phyloP scores from a whole-genome alignment of 2,113 vertebrate species.

The Heterotis niloticus region DNA sequence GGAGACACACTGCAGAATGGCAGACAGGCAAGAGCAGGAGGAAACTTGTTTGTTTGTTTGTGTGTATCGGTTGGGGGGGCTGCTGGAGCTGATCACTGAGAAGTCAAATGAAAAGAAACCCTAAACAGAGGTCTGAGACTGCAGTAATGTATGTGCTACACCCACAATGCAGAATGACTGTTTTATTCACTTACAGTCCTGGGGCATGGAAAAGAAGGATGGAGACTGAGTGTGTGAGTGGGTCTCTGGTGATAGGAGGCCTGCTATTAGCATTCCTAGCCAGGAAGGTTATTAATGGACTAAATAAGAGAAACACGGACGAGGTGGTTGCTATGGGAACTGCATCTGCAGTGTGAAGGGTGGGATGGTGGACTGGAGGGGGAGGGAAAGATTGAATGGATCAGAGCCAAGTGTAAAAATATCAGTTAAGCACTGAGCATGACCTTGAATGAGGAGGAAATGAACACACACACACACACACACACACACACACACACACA shows the following conservation, averaged over 20 bases:
- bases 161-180: too few relatives aligned
- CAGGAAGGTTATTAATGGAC: conserved; percentile 62
- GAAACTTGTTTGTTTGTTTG: not conserved
- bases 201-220: not conserved
- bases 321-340: conserved; percentile 70
- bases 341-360: conserved; percentile 65
- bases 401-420: conserved; percentile 43
- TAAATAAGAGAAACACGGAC: conserved; percentile 61
- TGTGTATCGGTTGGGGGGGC: not conserved
- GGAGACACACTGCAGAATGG: not conserved
- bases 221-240: not conserved
- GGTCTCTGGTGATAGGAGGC: conserved; percentile 34
- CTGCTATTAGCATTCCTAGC: conserved; percentile 54
- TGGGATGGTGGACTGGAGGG: conserved; percentile 22
- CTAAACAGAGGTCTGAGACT: not conserved
- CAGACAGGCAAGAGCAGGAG: conserved; percentile 15
- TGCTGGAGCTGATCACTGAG: not conserved
- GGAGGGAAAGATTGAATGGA: conserved; percentile 17
- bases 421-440: conserved; percentile 63
- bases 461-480: conserved; percentile 33
- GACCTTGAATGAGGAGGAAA: conserved; percentile 62
- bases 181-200: not conserved
- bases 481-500: too few relatives aligned
- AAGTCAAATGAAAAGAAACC: not conserved
- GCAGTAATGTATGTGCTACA: not conserved